Base-by-base conservation (phyloP, 2,888 invertebrate species). In the Heteromurus nitidus region DNA sequence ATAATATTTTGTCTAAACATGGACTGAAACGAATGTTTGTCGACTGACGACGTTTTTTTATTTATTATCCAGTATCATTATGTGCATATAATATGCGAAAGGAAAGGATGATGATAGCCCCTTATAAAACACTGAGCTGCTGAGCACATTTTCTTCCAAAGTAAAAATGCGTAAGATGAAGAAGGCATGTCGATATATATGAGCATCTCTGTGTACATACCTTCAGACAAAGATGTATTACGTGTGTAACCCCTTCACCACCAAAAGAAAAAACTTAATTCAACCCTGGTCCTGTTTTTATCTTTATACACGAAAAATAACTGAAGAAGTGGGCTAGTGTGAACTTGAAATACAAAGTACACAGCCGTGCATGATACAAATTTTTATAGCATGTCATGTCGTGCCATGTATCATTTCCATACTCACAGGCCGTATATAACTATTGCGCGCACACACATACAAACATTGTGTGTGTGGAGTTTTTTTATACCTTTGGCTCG, bases 301-400 rank as follows among this genome's bases (percentile, higher is more conserved):
- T 50, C n/a, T 28, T 31, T 55, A 20, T 55, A 5, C 58, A 60
- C 16, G 26, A 24, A 26, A 26, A 36, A 20, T 20, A 36, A 28
- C 18, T 36, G 36, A 36, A 36, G 36, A 36, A 36, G 13, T 47
- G n/a, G 55, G 3, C 47, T 28, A 53, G 68, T 68, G 76, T 76
- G 76, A 76, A 76, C 76, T 76, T 76, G 76, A 76, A 68, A 60
- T 76, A 68, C 36, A 55, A 65, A 5, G 22, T 47, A 42, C 65
- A 44, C 30, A n/a, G n/a, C n/a, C 20, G 50, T 13, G 55, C 47
- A 47, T 30, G 50, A 47, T 67, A 67, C 47, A 50, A n/a, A 47
- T 44, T 67, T 62, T 30, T 30, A 50, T 11, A 67, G 28, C 44
- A 50, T 64, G 68, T 18, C 42, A 36, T 58, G 75, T 18, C 42